These are phyloP conservation scores for Phylloscopus trochiloides DNA, from an alignment of 2,113 vertebrate genomes.

Conservation along the genomic window DNA sequence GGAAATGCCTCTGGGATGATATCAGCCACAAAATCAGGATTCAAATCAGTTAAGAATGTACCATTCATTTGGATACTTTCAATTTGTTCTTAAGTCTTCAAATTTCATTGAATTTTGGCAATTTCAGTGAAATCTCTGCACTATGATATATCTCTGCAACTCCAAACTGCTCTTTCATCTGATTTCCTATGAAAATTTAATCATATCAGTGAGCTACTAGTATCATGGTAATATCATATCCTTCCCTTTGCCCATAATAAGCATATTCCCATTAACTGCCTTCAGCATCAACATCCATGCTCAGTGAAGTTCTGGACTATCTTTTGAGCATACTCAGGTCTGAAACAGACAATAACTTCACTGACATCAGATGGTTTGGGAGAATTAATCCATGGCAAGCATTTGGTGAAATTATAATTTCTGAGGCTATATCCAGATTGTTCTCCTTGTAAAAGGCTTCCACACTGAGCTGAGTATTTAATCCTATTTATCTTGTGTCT, in stretches of 20 bases:
- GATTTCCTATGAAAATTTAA: not conserved
- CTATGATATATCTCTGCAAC: not conserved
- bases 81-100: not conserved
- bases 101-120: not conserved
- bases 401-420: not conserved
- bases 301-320: not conserved
- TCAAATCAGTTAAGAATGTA: not conserved
- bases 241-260: not conserved
- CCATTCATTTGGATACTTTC: not conserved
- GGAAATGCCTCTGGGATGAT: not conserved
- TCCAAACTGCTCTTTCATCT: not conserved
- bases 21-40: not conserved
- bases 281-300: not conserved
- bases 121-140: not conserved
- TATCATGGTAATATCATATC: not conserved
- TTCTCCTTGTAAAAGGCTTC: not conserved
- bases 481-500: not conserved
- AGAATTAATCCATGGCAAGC: not conserved
- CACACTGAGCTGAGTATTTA: rapidly evolving
- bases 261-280: not conserved
- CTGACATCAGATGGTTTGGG: not conserved
- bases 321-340: not conserved
- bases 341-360: not conserved
- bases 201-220: not conserved
- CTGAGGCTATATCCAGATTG: not conserved